Percentiles rank a stretch among this genome's conserved stretches.
phyloP scores from a whole-genome alignment of 2,888 invertebrate genomes.

The Agrilus mali region DNA sequence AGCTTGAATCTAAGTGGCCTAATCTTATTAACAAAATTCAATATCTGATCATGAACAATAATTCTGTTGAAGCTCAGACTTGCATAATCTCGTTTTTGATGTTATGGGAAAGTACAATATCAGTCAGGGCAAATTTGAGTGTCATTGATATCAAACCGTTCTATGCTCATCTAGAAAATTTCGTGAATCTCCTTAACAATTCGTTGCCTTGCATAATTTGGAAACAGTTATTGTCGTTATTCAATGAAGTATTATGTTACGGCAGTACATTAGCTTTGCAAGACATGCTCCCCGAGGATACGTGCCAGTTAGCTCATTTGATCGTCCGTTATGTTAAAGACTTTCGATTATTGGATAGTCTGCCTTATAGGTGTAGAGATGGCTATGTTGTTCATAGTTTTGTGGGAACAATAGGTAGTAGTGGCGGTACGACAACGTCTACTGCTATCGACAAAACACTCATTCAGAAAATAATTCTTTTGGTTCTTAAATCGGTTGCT shows the following conservation, averaged over 20 bases:
- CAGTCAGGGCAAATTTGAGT: constrained; percentile 80
- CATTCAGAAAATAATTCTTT: constrained; percentile 73
- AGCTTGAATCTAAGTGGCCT: constrained; percentile 75
- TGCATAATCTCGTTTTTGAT: constrained; percentile 71
- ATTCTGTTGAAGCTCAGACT: constrained; percentile 51
- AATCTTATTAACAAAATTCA: constrained; percentile 62
- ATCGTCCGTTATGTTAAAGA: constrained; percentile 80
- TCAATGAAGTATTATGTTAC: constrained; percentile 84
- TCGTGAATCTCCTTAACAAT: constrained; percentile 58
- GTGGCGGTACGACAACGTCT: constrained; percentile 24
- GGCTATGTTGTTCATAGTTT: constrained; percentile 33
- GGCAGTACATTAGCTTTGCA: constrained; percentile 82
- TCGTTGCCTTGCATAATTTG: constrained; percentile 71
- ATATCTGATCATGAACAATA: constrained; percentile 43
- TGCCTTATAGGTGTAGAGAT: constrained; percentile 29
- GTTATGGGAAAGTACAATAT: constrained; percentile 82
- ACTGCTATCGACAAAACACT: constrained; percentile 56
- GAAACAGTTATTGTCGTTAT: constrained; percentile 71
- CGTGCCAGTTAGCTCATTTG: constrained; percentile 73
- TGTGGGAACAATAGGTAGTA: constrained; percentile 29
- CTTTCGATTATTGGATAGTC: constrained; percentile 54
- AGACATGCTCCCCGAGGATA: constrained; percentile 78
- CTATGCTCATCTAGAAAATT: constrained; percentile 70
- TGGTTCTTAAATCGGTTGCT: constrained; percentile 79
- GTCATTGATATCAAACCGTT: constrained; percentile 82